phyloP scores from a whole-genome alignment of 2,113 vertebrate genomes.

The Corapipo altera region DNA sequence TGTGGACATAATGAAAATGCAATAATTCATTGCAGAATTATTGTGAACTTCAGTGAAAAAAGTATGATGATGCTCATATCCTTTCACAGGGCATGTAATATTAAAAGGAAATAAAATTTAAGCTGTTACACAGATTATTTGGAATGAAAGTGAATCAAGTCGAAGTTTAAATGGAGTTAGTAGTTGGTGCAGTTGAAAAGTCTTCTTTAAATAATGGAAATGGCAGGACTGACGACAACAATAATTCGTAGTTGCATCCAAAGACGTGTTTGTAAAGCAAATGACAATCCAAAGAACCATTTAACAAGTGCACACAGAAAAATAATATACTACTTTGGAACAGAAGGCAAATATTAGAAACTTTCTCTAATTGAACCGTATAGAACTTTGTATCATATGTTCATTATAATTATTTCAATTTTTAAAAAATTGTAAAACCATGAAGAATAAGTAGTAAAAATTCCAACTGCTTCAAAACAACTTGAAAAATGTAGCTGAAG shows the following conservation, averaged over 20 bases:
- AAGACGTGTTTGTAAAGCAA: background rate
- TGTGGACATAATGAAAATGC: background rate
- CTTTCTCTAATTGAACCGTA: background rate
- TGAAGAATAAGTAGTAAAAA: background rate
- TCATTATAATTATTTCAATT: background rate
- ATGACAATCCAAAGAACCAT: background rate
- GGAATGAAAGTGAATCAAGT: background rate
- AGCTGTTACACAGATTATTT: background rate
- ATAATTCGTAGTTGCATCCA: background rate
- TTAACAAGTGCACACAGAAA: background rate
- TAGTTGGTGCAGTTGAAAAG: background rate
- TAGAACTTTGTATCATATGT: background rate
- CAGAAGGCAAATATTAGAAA: background rate
- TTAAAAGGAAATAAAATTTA: background rate
- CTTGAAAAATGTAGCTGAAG: background rate
- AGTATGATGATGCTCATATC: background rate
- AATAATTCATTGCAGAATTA: background rate
- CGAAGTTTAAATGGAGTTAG: background rate
- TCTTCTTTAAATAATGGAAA: background rate
- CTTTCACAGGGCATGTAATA: background rate
- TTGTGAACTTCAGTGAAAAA: background rate
- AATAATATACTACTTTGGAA: background rate
- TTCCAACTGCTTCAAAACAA: background rate
- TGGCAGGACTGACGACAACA: background rate
- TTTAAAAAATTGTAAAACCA: background rate